These are phyloP conservation scores for Solea solea DNA, from an alignment of 2,113 vertebrate genomes.

Conservation along the genomic window DNA sequence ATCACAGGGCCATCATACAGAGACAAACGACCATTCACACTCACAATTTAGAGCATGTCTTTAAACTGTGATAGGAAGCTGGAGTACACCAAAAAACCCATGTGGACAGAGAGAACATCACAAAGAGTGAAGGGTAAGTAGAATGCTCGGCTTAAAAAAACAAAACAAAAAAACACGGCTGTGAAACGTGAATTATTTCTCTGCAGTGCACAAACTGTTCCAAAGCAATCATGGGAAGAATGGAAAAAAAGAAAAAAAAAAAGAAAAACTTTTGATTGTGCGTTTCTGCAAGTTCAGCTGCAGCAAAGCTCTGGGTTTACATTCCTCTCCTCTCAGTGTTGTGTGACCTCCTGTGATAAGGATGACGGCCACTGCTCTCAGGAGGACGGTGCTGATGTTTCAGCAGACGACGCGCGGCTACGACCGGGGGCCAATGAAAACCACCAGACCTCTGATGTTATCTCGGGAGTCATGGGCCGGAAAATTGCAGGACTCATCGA, in stretches of 20 bases:
- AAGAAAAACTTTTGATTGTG: not conserved
- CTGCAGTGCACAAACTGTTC: slow-evolving; percentile 22
- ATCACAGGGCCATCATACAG: no score
- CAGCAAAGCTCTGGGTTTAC: slow-evolving; percentile 51
- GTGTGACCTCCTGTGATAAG: slow-evolving; percentile 72
- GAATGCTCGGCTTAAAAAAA: no score
- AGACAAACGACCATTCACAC: no score
- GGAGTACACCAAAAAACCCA: no score
- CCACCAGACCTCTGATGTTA: slow-evolving; percentile 52
- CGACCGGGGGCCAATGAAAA: slow-evolving; percentile 44
- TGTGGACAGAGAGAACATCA: no score
- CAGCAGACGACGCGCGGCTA: slow-evolving; percentile 15
- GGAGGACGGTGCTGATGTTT: slow-evolving; percentile 30
- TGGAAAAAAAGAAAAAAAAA: slow-evolving; percentile 40
- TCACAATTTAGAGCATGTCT: no score
- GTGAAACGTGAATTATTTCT: not conserved
- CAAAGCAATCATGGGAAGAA: slow-evolving; percentile 46
- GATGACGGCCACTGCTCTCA: slow-evolving; percentile 49
- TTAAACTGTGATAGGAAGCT: no score
- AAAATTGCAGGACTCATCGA: slow-evolving; percentile 56
- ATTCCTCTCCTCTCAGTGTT: slow-evolving; percentile 64
- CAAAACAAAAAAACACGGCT: no score
- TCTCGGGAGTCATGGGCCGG: slow-evolving; percentile 39
- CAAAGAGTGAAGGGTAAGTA: no score
- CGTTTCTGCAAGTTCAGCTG: slow-evolving; percentile 34